Base-by-base conservation (phyloP, 2,113 vertebrate genomes). In the Circaetus cinerascens region DNA sequence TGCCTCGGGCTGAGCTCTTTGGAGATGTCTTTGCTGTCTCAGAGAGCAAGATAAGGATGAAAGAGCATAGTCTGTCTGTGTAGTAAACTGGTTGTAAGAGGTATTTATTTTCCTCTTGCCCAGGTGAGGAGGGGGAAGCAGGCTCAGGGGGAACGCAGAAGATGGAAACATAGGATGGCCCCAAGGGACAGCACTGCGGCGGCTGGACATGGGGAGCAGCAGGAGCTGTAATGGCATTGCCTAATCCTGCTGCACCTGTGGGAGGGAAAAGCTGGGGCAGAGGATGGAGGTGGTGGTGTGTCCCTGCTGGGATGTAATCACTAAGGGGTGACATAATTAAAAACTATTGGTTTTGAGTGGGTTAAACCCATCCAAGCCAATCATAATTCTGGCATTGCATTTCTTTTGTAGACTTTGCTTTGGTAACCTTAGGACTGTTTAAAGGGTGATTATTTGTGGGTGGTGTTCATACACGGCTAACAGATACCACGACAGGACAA, bases 131-230 rank as follows among this genome's bases (percentile, higher is more conserved):
- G 22, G 30, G 22, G 15, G 57, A 64, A 57, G 30, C 7, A 80
- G 59, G 20, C 30, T 68, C 62, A 76, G 32, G 16, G 36, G 67
- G 57, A 43, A 8, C 2, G 2, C 10, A 13, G 40, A 26, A 6
- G 17, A 23, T 21, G 25, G 25, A 68, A 79, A 46, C 4, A 3
- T 12, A 22, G 23, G 11, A 13, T 63, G 27, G 43, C 36, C 29
- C 13, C 15, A 30, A 57, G 41, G 50, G 13, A 59, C n/a, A n/a
- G 59, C 8, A 10, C 19, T 40, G 30, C 1, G 1, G 5, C 1
- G 2, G 5, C 36, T 63, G 51, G 53, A 38, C 8, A 2, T 0
- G 0, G 11, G 38, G 13, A 78, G 32, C 20, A 63, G 66, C 19
- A 30, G 59, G 50, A 90, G 23, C 38, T 62, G 7, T 23, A 29